phyloP scores from a whole-genome alignment of 2,113 vertebrate genomes.

The Australoheros scitulus region DNA sequence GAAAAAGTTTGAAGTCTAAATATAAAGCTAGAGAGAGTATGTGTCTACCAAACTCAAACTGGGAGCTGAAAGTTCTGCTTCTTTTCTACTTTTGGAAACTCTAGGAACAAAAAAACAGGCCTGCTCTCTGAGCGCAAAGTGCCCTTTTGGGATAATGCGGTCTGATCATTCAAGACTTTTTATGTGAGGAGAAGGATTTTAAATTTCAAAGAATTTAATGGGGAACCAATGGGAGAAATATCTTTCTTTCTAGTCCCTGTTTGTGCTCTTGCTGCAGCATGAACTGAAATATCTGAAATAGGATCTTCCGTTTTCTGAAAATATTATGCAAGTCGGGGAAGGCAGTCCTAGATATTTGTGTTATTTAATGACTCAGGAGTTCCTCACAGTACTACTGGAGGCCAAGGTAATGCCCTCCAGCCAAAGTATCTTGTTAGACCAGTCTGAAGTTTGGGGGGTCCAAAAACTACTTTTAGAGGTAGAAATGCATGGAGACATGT shows the following conservation, averaged over 20 bases:
- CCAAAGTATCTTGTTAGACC: background rate
- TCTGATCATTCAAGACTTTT: background rate
- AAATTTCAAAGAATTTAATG: background rate
- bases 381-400: background rate
- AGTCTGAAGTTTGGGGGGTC: background rate
- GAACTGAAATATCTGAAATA: background rate
- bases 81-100: background rate
- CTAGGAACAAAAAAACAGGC: background rate
- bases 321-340: background rate
- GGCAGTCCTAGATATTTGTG: background rate
- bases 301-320: background rate
- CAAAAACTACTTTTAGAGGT: background rate
- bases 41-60: background rate
- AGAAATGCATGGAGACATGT: background rate
- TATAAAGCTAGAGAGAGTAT: background rate
- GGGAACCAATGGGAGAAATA: background rate
- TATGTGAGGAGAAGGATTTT: background rate
- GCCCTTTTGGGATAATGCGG: background rate
- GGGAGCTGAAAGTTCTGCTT: background rate
- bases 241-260: background rate
- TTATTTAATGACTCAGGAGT: background rate
- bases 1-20: background rate
- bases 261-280: background rate
- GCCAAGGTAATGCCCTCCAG: background rate
- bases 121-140: background rate